Evolutionary conservation across 2,797 vertebrate genomes (phyloP), one percentile per base, ranked within the genome.

Genomic region (Artibeus lituratus): DNA sequence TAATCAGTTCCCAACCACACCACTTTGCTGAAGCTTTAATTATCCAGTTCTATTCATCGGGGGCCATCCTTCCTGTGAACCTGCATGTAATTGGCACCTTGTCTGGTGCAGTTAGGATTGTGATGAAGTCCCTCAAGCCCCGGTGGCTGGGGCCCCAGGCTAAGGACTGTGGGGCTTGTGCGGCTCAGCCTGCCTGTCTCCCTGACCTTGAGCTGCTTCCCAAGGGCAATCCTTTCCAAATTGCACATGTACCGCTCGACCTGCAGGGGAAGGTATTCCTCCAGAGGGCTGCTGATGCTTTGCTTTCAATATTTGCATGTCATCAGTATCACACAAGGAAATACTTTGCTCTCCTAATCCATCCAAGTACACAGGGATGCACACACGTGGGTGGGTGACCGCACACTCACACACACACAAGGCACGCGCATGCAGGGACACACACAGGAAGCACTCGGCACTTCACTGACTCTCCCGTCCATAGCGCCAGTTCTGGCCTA

Each of bases 1-100:
- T 96, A 96, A 92, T 91, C 86, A 69, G 74, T 86, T 94, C 96
- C 80, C 90, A 91, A 74, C 35, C 47, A 87, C 82, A 53, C 55
- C 51, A 55, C 42, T 39, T 91, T 78, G 90, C 42, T 69, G 53
- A 76, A 87, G 90, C 86, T 95, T 86, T 88, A 91, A 77, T 82
- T 59, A 59, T 49, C n/a, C 55, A 35, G 42, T 78, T 82, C 29
- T 78, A 51, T 76, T 90, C 86, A 65, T 18, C 32, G 8, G 91
- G 78, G 74, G 35, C 32, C 7, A 21, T 22, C 53, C 90, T 92
- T 53, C 39, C 81, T 74, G 15, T 32, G 62, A 49, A 80, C 85
- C 32, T 72, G 57, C 24, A 84, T 84, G 32, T 89, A 91, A 93
- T 87, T 87, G 69, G 94, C 70, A 49, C 16, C 26, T 78, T 51